Evolutionary conservation across 2,888 invertebrate species (phyloP), one percentile per base, ranked within the genome.

Genomic region (Rotaria socialis): DNA sequence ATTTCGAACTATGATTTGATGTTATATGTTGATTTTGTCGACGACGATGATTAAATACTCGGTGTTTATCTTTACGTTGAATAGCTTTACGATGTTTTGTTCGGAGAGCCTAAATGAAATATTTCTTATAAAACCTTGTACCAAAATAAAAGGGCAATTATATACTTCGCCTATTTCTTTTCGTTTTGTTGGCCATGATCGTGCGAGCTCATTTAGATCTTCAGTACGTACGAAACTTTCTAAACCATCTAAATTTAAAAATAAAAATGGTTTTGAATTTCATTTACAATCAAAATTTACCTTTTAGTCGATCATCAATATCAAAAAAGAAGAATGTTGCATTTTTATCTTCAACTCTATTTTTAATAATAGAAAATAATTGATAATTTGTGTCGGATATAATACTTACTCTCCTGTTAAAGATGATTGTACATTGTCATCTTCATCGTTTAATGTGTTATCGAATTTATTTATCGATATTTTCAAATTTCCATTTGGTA

Each of bases 11-110:
- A 35, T 35, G 35, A 35, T 35, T 35, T 35, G 35, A 35, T 35
- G 1, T 35, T 35, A 2, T 1, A 35, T 75, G 7, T 24, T 43
- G 41, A 43, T 19, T 22, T 22, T 41, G 43, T 75, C 22, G 41
- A 75, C 41, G 75, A 19, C 75, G 75, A 75, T 43, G 43, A 24
- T 75, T 75, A 8, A 24, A 43, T 24, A 75, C 24, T 75, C 75
- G 75, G 19, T 43, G 19, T 75, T 75, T 75, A 43, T 75, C 75
- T 43, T 75, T 41, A 19, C 75, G 43, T 75, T 75, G 75, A 8
- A 75, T 75, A 19, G 75, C 75, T 75, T 75, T 75, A 22, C 75
- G 75, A 75, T 75, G 75, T 75, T 75, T 75, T 43, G 75, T 75
- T 19, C 75, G 75, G 7, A 75, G 43, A 11, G 75, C 75, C 75